Conservation (phyloP, 2,113 vertebrate genomes). For the Haemorhous mexicanus region DNA sequence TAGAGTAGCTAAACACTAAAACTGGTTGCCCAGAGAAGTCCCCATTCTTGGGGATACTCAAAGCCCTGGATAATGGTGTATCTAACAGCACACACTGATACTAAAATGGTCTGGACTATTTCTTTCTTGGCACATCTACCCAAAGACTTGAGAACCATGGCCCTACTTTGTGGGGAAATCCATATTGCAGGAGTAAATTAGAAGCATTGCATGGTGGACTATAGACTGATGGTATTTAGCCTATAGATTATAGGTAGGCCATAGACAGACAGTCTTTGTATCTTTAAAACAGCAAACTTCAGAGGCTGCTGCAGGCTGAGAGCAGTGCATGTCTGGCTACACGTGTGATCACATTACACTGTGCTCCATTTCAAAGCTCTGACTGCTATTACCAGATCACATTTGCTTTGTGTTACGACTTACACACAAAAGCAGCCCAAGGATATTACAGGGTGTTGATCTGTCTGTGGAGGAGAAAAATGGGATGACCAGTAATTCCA, state of each 20-base stretch:
- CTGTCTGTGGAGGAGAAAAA: background rate
- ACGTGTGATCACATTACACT: background rate
- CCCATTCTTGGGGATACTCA: background rate
- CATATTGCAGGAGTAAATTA: background rate
- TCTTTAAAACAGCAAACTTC: background rate
- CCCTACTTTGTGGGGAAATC: background rate
- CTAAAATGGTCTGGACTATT: background rate
- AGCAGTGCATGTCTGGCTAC: background rate
- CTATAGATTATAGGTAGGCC: background rate
- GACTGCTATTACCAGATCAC: background rate
- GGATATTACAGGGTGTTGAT: slow-evolving; percentile 38
- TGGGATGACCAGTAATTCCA: background rate
- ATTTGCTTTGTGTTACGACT: background rate
- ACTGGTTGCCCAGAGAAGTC: background rate
- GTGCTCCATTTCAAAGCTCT: background rate
- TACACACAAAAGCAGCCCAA: background rate
- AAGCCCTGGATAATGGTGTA: background rate
- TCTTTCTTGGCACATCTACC: background rate
- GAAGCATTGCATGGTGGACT: background rate
- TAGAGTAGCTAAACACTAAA: background rate
- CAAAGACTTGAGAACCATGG: background rate
- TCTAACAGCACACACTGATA: background rate
- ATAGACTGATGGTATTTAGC: background rate
- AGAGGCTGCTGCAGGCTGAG: background rate
- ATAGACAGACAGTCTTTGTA: background rate